phyloP scores from a whole-genome alignment of 2,113 vertebrate genomes.

The Phainopepla nitens region DNA sequence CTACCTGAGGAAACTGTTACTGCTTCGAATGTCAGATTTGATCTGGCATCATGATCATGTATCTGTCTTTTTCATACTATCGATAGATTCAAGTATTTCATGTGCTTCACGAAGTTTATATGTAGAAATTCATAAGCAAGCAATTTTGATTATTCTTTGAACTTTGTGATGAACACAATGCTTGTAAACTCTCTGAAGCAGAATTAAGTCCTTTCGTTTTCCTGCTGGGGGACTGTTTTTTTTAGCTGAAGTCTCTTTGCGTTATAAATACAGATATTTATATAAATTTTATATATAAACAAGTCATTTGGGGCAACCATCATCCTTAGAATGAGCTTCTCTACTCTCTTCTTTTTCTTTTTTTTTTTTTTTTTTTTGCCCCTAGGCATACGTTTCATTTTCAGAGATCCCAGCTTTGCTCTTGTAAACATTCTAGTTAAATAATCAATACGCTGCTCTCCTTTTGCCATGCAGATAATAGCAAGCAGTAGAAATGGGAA shows the following conservation, averaged over 20 bases:
- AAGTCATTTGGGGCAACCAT: constrained; percentile 45
- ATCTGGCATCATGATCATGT: not conserved
- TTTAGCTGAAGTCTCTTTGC: constrained; percentile 39
- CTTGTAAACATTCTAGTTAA: constrained; percentile 64
- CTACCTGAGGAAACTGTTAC: constrained; percentile 25
- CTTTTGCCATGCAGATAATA: constrained; percentile 36
- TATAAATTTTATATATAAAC: not conserved
- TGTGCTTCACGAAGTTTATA: not conserved
- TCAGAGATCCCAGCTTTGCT: constrained; percentile 48
- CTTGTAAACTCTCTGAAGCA: constrained; percentile 61
- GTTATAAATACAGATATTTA: not conserved
- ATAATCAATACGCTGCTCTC: constrained; percentile 61
- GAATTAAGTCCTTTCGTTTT: constrained; percentile 61
- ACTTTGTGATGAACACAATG: constrained; percentile 1
- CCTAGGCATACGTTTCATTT: constrained; percentile 15
- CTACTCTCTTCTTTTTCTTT: not conserved
- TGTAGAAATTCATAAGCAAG: not conserved
- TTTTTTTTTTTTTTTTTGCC: not conserved
- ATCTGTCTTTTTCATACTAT: not conserved
- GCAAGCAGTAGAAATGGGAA: not conserved
- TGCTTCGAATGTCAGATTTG: not conserved
- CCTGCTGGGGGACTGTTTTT: not conserved
- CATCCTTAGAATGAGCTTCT: constrained; percentile 7
- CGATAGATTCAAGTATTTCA: not conserved
- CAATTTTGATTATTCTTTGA: constrained; percentile 32